Evolutionary conservation across 2,797 vertebrate genomes (phyloP), one percentile per base, ranked within the genome.

Genomic region (Malacoraja senta): DNA sequence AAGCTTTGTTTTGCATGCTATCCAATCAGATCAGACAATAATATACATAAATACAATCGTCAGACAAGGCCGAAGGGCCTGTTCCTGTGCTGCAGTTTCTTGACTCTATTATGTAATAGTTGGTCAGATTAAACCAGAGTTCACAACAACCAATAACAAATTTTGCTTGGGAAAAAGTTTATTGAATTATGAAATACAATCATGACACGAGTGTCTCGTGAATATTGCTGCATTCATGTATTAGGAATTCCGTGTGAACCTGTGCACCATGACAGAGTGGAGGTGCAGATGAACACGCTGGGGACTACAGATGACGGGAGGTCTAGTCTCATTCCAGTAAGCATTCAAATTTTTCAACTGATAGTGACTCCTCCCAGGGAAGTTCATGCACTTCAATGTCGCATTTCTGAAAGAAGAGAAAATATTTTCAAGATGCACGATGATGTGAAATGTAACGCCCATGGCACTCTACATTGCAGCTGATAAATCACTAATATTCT

Each of bases 281-380:
- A 13, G 7, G 35, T 80, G 19, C 35, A 80, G 78, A 80, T 35
- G 78, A 38, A 8, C 19, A 80, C 44, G 4, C 3, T 9, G 10
- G 2, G 53, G 9, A 78, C 38, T 38, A 44, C 9, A 81, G 38
- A 9, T 81, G 79, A 24, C 24, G 38, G 53, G 79, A 44, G 53
- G 0, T 81, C 19, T 53, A 35, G 6, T 21, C 17, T 80, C 19
- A 44, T 0, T 9, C 1, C 35, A 21, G 1, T 38, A 0, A 8
- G 38, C 79, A 81, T 35, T 6, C 3, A 3, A 0, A 24, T 17
- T 1, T 9, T 24, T 0, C 1, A 53, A 81, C 0, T 8, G 0
- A 0, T 21, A 1, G 26, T 9, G 0, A 0, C 2, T 53, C 0
- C 21, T 2, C 0, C 79, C 79, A 81, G 38, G 79, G 79, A 10